Evolutionary conservation across 2,888 invertebrate genomes (phyloP).

Genomic region (Sclerodermus sp.): DNA sequence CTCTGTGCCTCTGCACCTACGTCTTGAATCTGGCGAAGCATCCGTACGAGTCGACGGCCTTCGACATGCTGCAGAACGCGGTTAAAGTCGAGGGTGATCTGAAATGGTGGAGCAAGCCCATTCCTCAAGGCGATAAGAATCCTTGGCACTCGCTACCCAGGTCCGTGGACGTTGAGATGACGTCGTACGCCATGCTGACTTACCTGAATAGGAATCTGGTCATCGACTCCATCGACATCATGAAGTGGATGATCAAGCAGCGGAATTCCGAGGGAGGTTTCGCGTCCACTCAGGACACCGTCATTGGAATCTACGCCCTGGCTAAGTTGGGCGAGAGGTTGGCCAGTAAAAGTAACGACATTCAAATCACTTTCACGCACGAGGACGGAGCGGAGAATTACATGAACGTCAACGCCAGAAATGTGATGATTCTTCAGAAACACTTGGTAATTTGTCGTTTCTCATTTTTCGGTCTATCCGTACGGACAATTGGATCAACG

Average conservation of each 20-base stretch:
- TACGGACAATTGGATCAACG: too few relatives aligned
- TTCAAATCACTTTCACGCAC: conserved; percentile 63
- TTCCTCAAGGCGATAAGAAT: conserved; percentile 63
- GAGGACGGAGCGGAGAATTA: conserved; percentile 61
- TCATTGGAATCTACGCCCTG: conserved; percentile 72
- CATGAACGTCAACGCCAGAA: conserved; percentile 74
- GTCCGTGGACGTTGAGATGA: conserved; percentile 81
- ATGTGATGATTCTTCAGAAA: conserved; percentile 80
- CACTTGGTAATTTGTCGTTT: conserved; percentile 64
- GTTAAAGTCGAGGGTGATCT: conserved; percentile 62
- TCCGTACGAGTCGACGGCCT: conserved; percentile 68
- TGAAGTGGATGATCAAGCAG: conserved; percentile 74
- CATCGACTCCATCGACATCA: conserved; percentile 65
- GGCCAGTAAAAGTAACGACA: conserved; percentile 59
- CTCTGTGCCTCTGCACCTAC: conserved; percentile 75
- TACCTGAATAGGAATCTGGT: conserved; percentile 61
- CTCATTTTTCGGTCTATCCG: neutral
- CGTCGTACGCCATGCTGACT: conserved; percentile 83
- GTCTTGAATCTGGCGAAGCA: conserved; percentile 77
- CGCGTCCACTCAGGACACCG: conserved; percentile 75
- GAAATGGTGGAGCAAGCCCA: conserved; percentile 81
- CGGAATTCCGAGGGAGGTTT: conserved; percentile 73
- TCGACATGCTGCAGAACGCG: conserved; percentile 64
- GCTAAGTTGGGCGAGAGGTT: conserved; percentile 68
- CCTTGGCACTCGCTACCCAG: conserved; percentile 69